These are phyloP conservation scores for Nemapogon koenigi DNA, from an alignment of 2,888 invertebrate species.

Conservation along the genomic window DNA sequence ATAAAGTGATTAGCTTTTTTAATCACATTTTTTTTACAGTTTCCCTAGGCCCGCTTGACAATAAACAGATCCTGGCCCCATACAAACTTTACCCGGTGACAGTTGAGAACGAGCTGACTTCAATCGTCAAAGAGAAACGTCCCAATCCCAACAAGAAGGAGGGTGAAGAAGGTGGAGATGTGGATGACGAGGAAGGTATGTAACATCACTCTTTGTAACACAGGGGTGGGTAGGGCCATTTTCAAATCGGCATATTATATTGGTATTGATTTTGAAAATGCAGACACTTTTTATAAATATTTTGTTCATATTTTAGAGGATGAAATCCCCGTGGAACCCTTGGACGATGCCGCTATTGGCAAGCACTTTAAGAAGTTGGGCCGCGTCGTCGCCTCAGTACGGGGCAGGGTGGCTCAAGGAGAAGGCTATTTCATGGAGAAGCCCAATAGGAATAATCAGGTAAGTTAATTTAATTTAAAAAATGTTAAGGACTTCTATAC, in stretches of 20 bases:
- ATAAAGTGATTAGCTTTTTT: too few species aligned
- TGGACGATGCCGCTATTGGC: conserved; percentile 36
- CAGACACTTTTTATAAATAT: neutral
- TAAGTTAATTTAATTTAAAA: too few species aligned
- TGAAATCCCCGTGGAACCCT: conserved; percentile 30
- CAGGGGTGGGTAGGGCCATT: neutral
- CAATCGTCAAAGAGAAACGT: conserved; percentile 32
- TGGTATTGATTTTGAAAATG: neutral
- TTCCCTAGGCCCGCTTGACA: conserved; percentile 37
- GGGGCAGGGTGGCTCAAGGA: conserved; percentile 41
- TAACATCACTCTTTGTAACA: neutral
- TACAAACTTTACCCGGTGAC: conserved; percentile 48
- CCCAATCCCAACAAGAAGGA: conserved; percentile 15
- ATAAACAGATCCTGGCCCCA: conserved; percentile 41
- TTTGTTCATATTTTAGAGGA: conserved; percentile 24
- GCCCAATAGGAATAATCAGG: conserved; percentile 48
- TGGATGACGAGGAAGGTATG: conserved; percentile 27
- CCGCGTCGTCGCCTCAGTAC: conserved; percentile 32
- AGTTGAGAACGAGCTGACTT: conserved; percentile 44
- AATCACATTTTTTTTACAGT: conserved; percentile 26
- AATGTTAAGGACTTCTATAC: neutral
- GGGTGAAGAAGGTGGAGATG: conserved; percentile 24
- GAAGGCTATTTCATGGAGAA: conserved; percentile 48
- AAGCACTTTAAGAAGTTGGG: conserved; percentile 29
- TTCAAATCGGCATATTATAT: too few species aligned